A percentile compares a stretch with the other conserved stretches of the same genome.
Evolutionary conservation across 1,140 invertebrate genomes (phyloP).

Genomic region (Trichonephila inaurata): DNA sequence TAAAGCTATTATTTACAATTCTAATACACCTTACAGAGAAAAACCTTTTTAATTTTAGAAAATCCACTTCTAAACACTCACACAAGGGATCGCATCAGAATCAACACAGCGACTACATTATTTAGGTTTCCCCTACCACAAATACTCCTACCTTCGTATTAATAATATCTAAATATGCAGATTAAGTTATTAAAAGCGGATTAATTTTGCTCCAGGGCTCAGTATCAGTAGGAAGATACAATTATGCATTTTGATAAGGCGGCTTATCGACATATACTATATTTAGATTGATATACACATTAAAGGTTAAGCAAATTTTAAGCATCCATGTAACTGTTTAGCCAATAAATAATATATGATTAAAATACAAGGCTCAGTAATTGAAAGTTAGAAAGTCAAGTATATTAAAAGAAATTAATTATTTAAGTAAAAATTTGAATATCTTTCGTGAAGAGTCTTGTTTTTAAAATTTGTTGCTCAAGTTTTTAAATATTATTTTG

Average conservation of each 20-base stretch:
- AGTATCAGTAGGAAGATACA: conserved; percentile 22
- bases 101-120: not conserved
- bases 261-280: conserved; percentile 1
- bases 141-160: conserved; percentile 20
- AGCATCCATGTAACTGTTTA: not conserved
- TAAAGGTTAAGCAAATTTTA: not conserved
- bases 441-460: no score
- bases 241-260: conserved; percentile 47
- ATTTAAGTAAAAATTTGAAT: no score
- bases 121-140: not conserved
- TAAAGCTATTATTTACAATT: no score
- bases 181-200: conserved; percentile 47
- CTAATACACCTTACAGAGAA: no score
- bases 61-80: no score
- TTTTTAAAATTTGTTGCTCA: no score
- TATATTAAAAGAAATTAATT: no score
- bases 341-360: no score
- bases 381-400: no score
- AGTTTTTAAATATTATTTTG: no score
- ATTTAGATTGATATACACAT: not conserved
- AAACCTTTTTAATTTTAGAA: no score
- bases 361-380: no score
- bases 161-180: conserved; percentile 29
- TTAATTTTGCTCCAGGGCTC: conserved; percentile 1
- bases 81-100: not conserved